Conservation (phyloP, 1,140 invertebrate species). For the Geopemphigus sp. region DNA sequence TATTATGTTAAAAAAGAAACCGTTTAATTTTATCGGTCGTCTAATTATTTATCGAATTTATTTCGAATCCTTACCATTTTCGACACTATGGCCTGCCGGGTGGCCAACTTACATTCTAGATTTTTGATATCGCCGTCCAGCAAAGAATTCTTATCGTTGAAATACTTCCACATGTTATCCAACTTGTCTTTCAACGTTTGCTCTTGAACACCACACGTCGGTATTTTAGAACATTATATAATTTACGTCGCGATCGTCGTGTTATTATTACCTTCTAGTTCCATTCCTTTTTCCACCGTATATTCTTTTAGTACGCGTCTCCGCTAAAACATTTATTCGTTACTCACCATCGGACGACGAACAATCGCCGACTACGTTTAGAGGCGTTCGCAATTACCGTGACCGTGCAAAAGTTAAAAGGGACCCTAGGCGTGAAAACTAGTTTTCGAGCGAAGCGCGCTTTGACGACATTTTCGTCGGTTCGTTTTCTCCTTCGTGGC, state of each 20-base stretch:
- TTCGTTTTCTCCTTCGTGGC: too few species aligned
- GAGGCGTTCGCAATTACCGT: too few species aligned
- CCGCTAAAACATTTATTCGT: neutral
- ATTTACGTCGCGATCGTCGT: too few species aligned
- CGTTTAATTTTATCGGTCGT: neutral
- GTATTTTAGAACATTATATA: too few species aligned
- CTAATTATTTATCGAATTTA: neutral
- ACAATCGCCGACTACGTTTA: too few species aligned
- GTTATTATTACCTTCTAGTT: constrained; percentile 5
- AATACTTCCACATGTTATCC: neutral
- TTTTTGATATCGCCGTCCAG: neutral
- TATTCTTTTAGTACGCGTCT: neutral
- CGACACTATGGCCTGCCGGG: neutral
- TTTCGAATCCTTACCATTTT: neutral
- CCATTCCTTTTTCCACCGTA: neutral
- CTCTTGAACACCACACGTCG: neutral
- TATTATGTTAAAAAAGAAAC: neutral
- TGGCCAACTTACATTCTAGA: neutral
- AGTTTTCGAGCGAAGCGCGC: too few species aligned
- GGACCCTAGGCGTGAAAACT: too few species aligned
- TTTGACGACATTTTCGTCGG: too few species aligned
- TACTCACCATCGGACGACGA: too few species aligned
- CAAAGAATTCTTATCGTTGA: neutral
- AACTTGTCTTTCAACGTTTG: neutral
- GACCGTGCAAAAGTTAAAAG: too few species aligned